phyloP scores from a whole-genome alignment of 2,888 invertebrate species.

The Leptopterna dolabrata region DNA sequence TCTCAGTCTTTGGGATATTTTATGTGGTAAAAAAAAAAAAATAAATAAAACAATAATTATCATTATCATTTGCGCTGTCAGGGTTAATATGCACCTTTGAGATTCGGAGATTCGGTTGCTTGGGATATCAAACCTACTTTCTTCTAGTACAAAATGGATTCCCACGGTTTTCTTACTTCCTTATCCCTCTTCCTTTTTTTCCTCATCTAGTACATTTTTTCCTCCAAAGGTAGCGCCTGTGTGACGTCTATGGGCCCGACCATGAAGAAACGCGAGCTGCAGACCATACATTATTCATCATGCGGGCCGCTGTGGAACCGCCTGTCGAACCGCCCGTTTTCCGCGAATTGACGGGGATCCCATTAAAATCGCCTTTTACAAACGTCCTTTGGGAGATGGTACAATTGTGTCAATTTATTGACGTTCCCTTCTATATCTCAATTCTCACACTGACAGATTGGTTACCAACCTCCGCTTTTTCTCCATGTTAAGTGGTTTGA shows the following conservation, averaged over 20 bases:
- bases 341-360: constrained; percentile 19
- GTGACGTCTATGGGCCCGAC: not conserved
- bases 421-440: constrained; percentile 39
- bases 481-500: not conserved
- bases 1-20: too few relatives aligned
- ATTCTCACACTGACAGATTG: not conserved
- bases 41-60: too few relatives aligned
- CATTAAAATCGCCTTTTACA: constrained; percentile 31
- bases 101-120: too few relatives aligned
- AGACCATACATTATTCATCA: constrained; percentile 1
- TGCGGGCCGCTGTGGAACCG: not conserved
- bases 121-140: too few relatives aligned
- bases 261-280: not conserved
- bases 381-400: not conserved
- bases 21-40: too few relatives aligned
- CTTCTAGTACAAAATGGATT: too few relatives aligned
- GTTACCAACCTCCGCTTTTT: not conserved
- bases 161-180: not conserved
- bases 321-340: not conserved
- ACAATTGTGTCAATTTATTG: constrained; percentile 46
- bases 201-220: not conserved
- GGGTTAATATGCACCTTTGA: too few relatives aligned
- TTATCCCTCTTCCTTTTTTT: not conserved
- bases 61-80: too few relatives aligned
- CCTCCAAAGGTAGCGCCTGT: not conserved